These are phyloP conservation scores for Colletes collaris DNA, from an alignment of 2,888 invertebrate genomes.

Conservation along the genomic window DNA sequence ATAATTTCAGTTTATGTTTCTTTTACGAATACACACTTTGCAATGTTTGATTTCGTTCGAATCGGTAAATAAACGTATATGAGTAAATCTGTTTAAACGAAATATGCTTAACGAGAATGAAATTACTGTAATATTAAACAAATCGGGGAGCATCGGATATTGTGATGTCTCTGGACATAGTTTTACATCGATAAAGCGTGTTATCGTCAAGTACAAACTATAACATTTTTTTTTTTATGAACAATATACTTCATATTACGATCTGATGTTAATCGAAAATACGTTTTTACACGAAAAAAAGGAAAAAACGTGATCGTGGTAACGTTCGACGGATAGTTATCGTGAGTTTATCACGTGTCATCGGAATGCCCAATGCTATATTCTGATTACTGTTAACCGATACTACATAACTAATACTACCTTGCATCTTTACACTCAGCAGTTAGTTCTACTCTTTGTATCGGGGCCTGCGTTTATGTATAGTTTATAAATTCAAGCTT, in stretches of 20 bases:
- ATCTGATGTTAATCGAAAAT: neutral
- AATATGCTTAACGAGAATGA: neutral
- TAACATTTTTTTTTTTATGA: constrained; percentile 1
- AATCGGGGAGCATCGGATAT: neutral
- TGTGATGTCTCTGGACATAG: constrained; percentile 3
- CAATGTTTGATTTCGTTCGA: constrained; percentile 1
- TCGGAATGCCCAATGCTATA: constrained; percentile 48
- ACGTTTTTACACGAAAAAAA: neutral
- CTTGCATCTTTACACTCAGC: constrained; percentile 38
- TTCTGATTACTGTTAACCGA: constrained; percentile 49
- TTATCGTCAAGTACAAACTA: neutral
- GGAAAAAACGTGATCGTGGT: neutral
- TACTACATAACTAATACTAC: constrained; percentile 46
- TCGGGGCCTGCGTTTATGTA: constrained; percentile 20
- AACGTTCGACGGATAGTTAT: constrained; percentile 16
- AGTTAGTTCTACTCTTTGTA: constrained; percentile 8
- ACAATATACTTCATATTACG: neutral
- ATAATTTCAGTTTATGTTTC: constrained; percentile 18
- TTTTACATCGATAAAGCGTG: constrained; percentile 19
- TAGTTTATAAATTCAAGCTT: neutral
- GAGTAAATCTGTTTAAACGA: neutral
- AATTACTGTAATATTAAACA: neutral
- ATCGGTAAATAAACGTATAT: constrained; percentile 11
- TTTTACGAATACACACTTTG: neutral
- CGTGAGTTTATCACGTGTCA: constrained; percentile 52